A percentile compares a stretch with the other conserved stretches of the same genome.
These are phyloP conservation scores for Apogon hyalosoma DNA, from an alignment of 2,797 vertebrate species.

Conservation along the genomic window DNA sequence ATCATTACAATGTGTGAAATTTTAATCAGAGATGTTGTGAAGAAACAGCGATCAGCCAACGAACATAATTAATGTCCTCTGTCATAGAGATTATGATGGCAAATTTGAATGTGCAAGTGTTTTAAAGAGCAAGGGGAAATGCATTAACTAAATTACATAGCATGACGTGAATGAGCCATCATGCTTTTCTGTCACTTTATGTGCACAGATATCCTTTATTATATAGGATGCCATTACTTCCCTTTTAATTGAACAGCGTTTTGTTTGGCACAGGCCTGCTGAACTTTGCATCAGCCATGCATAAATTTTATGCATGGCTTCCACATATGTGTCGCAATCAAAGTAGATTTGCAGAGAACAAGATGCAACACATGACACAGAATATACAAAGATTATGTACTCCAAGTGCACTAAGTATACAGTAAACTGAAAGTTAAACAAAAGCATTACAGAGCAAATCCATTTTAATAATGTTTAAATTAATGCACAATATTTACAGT, in stretches of 20 bases:
- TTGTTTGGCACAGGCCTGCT: slow-evolving; percentile 77
- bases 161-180: slow-evolving; percentile 80
- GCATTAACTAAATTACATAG: slow-evolving; percentile 87
- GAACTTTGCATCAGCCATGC: slow-evolving; percentile 78
- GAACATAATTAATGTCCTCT: slow-evolving; percentile 97
- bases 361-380: slow-evolving; percentile 58
- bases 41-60: slow-evolving; percentile 93
- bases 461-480: slow-evolving; percentile 30
- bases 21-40: slow-evolving; percentile 98
- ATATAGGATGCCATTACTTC: slow-evolving; percentile 81
- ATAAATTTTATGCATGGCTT: slow-evolving; percentile 83
- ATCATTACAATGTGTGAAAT: slow-evolving; percentile 98
- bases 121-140: slow-evolving; percentile 89
- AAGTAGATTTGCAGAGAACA: slow-evolving; percentile 71
- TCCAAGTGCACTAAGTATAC: slow-evolving; percentile 20
- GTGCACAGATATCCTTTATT: slow-evolving; percentile 83
- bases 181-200: slow-evolving; percentile 79
- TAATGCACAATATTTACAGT: slow-evolving; percentile 16
- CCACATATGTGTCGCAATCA: slow-evolving; percentile 76
- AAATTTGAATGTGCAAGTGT: slow-evolving; percentile 88
- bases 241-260: slow-evolving; percentile 85
- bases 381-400: slow-evolving; percentile 20
- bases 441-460: slow-evolving; percentile 6
- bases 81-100: slow-evolving; percentile 94
- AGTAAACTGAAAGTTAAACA: slow-evolving; percentile 15